Evolutionary conservation across 2,797 vertebrate genomes (phyloP).

Genomic region (Echeneis naucrates): DNA sequence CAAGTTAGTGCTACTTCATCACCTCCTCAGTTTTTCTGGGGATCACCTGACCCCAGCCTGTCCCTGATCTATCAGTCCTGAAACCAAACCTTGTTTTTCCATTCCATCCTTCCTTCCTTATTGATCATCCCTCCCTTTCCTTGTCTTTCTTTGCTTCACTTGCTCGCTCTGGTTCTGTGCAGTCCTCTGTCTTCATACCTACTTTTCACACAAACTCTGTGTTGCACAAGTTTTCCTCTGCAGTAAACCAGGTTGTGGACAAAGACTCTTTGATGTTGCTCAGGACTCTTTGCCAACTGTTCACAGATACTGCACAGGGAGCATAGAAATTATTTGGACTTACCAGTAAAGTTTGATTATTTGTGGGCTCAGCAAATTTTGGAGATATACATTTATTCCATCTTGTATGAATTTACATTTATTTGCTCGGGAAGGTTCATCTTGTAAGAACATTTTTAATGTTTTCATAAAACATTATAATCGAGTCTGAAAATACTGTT

Average conservation of each 20-base stretch:
- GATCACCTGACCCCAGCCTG: not conserved
- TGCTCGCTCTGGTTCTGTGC: conserved; percentile 80
- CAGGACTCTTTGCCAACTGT: conserved; percentile 43
- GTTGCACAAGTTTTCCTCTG: conserved; percentile 48
- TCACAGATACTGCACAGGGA: conserved; percentile 36
- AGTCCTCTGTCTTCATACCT: conserved; percentile 82
- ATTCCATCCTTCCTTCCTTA: conserved; percentile 48
- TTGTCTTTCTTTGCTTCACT: conserved; percentile 54
- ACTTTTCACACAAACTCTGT: conserved; percentile 63
- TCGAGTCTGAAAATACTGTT: conserved; percentile 30
- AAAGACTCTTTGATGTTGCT: conserved; percentile 71
- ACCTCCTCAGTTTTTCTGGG: not conserved
- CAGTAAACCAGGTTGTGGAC: conserved; percentile 67
- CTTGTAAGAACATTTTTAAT: conserved; percentile 7
- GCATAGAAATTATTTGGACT: not conserved
- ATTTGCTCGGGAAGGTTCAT: conserved; percentile 7
- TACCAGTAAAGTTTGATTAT: conserved; percentile 31
- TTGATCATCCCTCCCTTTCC: conserved; percentile 40
- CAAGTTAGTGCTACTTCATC: not conserved
- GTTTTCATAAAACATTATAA: conserved; percentile 10
- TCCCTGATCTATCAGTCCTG: conserved; percentile 5
- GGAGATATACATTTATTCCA: conserved; percentile 1
- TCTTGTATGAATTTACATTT: not conserved
- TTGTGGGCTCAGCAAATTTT: conserved; percentile 15
- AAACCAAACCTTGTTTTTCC: conserved; percentile 15